Conservation (phyloP, 2,888 invertebrate species). For the Empis stercorea region DNA sequence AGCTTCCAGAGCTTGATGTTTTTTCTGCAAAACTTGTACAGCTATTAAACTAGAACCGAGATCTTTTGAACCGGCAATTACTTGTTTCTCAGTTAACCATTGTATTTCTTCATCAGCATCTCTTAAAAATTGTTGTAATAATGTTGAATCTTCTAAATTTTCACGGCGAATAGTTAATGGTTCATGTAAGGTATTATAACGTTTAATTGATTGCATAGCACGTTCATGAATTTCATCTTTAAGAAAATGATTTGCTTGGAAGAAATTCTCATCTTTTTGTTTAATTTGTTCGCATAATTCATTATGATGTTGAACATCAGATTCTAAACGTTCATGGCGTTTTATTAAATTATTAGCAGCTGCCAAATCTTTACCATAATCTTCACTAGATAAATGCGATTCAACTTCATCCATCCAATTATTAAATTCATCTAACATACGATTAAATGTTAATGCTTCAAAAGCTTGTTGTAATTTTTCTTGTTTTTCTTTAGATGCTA, state of each 20-base stretch:
- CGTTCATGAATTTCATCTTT: constrained; percentile 69
- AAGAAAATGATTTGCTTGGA: constrained; percentile 75
- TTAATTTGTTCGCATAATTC: constrained; percentile 71
- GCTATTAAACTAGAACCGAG: constrained; percentile 52
- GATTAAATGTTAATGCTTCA: constrained; percentile 75
- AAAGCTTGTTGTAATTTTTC: constrained; percentile 81
- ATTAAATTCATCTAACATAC: constrained; percentile 85
- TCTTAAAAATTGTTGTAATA: constrained; percentile 77
- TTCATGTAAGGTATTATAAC: constrained; percentile 70
- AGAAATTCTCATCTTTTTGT: constrained; percentile 66
- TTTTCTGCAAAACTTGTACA: constrained; percentile 84
- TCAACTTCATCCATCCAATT: constrained; percentile 86
- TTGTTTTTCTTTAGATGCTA: constrained; percentile 69
- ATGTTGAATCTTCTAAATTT: constrained; percentile 79
- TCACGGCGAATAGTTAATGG: constrained; percentile 85
- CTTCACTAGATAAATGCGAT: constrained; percentile 45
- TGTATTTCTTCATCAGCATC: constrained; percentile 87
- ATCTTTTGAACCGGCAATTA: constrained; percentile 56
- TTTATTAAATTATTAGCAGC: constrained; percentile 74
- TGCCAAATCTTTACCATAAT: constrained; percentile 70
- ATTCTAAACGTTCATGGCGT: constrained; percentile 70
- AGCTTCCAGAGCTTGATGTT: constrained; percentile 82
- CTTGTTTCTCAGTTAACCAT: constrained; percentile 75
- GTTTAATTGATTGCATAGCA: constrained; percentile 51
- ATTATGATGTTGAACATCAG: constrained; percentile 69